Evolutionary conservation across 2,888 invertebrate genomes (phyloP), one percentile per base, ranked within the genome.

Genomic region (Noctuana brunneofusca): DNA sequence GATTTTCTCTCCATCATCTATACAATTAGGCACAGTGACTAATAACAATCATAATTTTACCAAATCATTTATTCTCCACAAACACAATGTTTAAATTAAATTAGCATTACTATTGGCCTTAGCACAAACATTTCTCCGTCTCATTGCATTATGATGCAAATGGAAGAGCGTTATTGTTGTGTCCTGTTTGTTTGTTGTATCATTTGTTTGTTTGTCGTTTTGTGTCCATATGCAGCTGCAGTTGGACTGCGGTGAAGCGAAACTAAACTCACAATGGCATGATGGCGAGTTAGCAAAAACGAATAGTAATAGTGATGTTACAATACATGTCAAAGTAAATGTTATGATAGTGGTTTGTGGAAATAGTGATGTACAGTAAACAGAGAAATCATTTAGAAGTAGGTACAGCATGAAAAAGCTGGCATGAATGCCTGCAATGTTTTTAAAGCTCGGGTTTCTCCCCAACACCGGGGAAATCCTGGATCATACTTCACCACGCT

Each of bases 81-180:
- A 46, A 46, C 22, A 20, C 18, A 24, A 14, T 35, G 32, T 53
- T 59, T 48, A 54, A 35, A 48, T 60, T 54, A 38, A 53, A 60
- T 60, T 46, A 60, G 35, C 60, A 60, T 60, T 18, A 54, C 38
- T 55, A 62, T 55, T 62, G 54, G 55, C 55, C 55, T 55, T 62
- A 30, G 20, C 30, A 50, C 52, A 30, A 54, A 48, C 54, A 24
- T 48, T 12, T n/a, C 38, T 27, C 49, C 11, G 30, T 30, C 62
- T 56, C 62, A 43, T 32, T 38, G 56, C 43, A 52, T 63, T 63
- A 50, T 63, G 50, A 63, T 63, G 63, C 63, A 63, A 63, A 56
- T 56, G 63, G 41, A 55, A 43, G 63, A 56, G 48, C 54, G 63
- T 50, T 62, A 38, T 55, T 62, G 48, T 59, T 59, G 59, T 52